Conservation (phyloP, 2,797 vertebrate species). For the Thripadectes ignobilis region DNA sequence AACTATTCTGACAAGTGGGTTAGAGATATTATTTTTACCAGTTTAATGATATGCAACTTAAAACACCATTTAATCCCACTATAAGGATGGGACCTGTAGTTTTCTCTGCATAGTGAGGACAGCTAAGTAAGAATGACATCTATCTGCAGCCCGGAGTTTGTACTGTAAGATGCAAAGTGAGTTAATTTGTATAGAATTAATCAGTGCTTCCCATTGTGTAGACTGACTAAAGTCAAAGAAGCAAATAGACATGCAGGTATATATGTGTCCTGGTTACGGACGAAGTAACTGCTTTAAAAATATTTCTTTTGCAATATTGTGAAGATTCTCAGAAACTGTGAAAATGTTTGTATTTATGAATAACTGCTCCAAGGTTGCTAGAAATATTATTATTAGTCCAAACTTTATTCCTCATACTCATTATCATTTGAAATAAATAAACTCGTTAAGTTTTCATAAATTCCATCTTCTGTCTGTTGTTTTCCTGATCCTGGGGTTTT, state of each 20-base stretch:
- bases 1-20: neutral
- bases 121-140: neutral
- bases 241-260: neutral
- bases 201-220: neutral
- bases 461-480: slow-evolving; percentile 3
- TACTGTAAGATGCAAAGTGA: neutral
- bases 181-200: neutral
- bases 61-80: neutral
- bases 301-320: neutral
- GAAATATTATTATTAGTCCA: neutral
- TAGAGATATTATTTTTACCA: neutral
- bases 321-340: neutral
- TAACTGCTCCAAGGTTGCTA: neutral
- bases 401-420: neutral
- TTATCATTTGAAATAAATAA: slow-evolving; percentile 27
- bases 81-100: neutral
- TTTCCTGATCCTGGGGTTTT: slow-evolving; percentile 20
- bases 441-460: slow-evolving; percentile 30
- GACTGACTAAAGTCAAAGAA: neutral
- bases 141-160: neutral
- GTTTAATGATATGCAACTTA: neutral
- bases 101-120: neutral
- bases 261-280: neutral
- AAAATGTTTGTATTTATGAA: neutral
- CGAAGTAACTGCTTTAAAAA: neutral